Conservation (phyloP, 1,140 invertebrate genomes). For the Vollenhovia emeryi region DNA sequence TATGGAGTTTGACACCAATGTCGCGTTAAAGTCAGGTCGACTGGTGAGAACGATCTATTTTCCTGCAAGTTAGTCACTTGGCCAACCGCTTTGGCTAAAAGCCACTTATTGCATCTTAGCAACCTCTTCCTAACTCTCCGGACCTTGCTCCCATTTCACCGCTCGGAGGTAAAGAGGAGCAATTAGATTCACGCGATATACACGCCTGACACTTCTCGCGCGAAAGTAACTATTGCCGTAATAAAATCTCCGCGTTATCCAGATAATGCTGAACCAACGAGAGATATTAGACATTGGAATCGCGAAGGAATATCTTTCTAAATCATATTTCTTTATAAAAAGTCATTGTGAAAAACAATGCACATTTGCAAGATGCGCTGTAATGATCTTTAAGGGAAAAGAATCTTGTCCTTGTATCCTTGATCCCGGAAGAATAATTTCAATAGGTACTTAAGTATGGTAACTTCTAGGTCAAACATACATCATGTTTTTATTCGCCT, state of each 20-base stretch:
- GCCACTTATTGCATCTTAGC: constrained; percentile 84
- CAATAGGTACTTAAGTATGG: not conserved
- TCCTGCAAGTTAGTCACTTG: constrained; percentile 81
- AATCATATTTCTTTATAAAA: not conserved
- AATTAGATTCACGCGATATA: constrained; percentile 79
- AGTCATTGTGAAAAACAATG: not conserved
- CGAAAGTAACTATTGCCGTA: constrained; percentile 66
- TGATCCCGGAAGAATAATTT: not conserved
- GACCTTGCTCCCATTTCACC: constrained; percentile 86
- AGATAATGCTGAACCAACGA: not conserved
- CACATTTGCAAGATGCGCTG: not conserved
- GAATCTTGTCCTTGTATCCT: not conserved
- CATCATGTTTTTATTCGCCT: not conserved
- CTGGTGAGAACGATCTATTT: constrained; percentile 79
- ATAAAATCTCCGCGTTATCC: not conserved
- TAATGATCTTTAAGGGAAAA: not conserved
- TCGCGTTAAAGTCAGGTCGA: constrained; percentile 1
- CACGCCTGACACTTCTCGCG: constrained; percentile 65
- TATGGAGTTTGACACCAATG: too few relatives aligned
- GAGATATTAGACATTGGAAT: not conserved
- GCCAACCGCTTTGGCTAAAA: constrained; percentile 80
- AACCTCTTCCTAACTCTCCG: constrained; percentile 84
- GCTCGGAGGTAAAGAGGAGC: constrained; percentile 77
- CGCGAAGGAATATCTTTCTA: not conserved
- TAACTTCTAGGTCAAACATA: not conserved